Conservation (phyloP, 2,797 vertebrate genomes). For the Fistularia commersonii region DNA sequence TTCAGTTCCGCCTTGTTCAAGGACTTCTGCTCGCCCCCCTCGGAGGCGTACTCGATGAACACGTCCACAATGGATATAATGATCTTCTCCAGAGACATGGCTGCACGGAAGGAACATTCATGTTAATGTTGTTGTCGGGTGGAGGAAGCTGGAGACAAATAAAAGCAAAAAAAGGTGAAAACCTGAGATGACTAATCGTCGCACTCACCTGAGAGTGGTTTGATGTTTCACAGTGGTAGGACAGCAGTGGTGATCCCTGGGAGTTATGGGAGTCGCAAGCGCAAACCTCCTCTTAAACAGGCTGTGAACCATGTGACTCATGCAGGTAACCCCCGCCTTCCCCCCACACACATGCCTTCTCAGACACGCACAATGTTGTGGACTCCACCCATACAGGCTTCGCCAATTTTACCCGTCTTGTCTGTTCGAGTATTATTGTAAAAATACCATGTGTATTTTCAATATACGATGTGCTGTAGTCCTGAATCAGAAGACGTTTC, state of each 20-base stretch:
- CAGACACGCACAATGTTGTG: slow-evolving; percentile 13
- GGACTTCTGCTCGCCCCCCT: slow-evolving; percentile 49
- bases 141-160: no score
- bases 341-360: no score
- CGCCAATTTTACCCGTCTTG: neutral
- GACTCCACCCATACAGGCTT: slow-evolving; percentile 20
- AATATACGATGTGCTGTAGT: neutral
- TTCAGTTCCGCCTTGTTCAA: slow-evolving; percentile 58
- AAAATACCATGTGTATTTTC: neutral
- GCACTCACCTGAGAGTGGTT: no score
- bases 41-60: slow-evolving; percentile 61
- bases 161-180: no score
- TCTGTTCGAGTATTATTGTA: neutral
- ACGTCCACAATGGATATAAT: slow-evolving; percentile 65
- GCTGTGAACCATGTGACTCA: no score
- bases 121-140: no score
- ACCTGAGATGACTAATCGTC: no score
- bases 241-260: slow-evolving; percentile 6
- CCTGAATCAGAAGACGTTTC: no score
- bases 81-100: slow-evolving; percentile 66
- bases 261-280: slow-evolving; percentile 14
- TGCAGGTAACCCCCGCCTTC: no score
- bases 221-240: no score
- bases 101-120: slow-evolving; percentile 11
- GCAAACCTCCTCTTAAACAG: slow-evolving; percentile 46